phyloP scores from a whole-genome alignment of 2,797 vertebrate species.

The Xiphophorus birchmanni region DNA sequence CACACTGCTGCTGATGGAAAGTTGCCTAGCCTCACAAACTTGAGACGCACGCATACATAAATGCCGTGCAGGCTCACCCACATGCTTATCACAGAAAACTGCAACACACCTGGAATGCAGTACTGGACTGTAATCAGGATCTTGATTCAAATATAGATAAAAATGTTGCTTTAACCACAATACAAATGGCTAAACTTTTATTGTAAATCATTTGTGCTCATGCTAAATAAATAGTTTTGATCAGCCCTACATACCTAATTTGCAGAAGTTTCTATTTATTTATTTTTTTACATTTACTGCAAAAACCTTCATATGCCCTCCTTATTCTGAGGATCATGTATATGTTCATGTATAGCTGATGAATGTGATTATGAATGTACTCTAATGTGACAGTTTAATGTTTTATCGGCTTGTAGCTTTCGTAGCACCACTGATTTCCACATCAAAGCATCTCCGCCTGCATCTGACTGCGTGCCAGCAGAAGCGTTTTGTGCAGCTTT shows the following conservation, averaged over 20 bases:
- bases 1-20: slow-evolving; percentile 3
- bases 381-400: slow-evolving; percentile 44
- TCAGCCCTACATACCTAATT: background rate
- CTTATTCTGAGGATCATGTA: background rate
- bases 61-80: slow-evolving; percentile 36
- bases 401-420: slow-evolving; percentile 39
- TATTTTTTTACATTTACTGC: background rate
- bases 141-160: slow-evolving; percentile 55
- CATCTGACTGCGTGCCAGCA: slow-evolving; percentile 35
- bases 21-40: slow-evolving; percentile 11
- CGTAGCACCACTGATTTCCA: slow-evolving; percentile 43
- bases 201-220: background rate
- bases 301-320: background rate
- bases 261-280: background rate
- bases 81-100: slow-evolving; percentile 57
- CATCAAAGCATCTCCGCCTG: slow-evolving; percentile 58
- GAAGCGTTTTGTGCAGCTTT: slow-evolving; percentile 24
- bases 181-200: slow-evolving; percentile 4
- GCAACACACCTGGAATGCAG: slow-evolving; percentile 48
- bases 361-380: slow-evolving; percentile 16
- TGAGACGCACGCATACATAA: slow-evolving; percentile 5
- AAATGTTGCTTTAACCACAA: slow-evolving; percentile 26
- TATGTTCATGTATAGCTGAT: slow-evolving; percentile 20
- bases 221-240: background rate
- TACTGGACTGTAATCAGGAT: slow-evolving; percentile 59